These are phyloP conservation scores for Struthidea cinerea DNA, from an alignment of 2,113 vertebrate species.

Conservation along the genomic window DNA sequence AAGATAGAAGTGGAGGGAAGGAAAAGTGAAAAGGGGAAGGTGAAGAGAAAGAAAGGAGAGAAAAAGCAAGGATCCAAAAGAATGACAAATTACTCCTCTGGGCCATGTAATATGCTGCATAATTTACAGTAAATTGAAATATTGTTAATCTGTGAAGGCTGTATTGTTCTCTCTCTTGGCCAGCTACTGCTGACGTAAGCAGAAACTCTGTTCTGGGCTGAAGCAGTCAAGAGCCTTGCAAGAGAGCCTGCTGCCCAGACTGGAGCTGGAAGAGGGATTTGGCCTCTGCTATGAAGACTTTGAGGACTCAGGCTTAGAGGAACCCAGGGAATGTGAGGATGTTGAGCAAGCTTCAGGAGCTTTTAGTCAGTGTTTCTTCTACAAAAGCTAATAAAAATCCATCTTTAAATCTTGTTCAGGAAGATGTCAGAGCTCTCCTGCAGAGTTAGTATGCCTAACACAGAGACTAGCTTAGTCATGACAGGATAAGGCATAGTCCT, in stretches of 20 bases:
- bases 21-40: not conserved
- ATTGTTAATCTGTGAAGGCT: slow-evolving; percentile 16
- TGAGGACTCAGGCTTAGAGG: not conserved
- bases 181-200: not conserved
- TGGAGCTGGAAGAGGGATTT: slow-evolving; percentile 14
- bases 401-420: not conserved
- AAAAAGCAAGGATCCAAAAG: not conserved
- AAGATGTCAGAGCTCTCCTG: not conserved
- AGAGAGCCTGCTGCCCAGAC: not conserved
- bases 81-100: not conserved
- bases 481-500: not conserved
- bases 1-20: not conserved
- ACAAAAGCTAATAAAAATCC: slow-evolving; percentile 11
- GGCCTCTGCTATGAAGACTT: not conserved
- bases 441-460: not conserved
- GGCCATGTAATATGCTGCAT: not conserved
- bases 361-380: not conserved
- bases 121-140: slow-evolving; percentile 43
- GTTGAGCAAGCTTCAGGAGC: not conserved
- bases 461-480: not conserved
- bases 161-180: slow-evolving; percentile 22
- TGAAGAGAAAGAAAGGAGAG: not conserved
- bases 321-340: not conserved
- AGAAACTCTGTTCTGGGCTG: slow-evolving; percentile 23
- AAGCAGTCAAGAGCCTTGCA: not conserved